Base-by-base conservation (phyloP, 2,797 vertebrate genomes). In the Silurus lanzhouensis region DNA sequence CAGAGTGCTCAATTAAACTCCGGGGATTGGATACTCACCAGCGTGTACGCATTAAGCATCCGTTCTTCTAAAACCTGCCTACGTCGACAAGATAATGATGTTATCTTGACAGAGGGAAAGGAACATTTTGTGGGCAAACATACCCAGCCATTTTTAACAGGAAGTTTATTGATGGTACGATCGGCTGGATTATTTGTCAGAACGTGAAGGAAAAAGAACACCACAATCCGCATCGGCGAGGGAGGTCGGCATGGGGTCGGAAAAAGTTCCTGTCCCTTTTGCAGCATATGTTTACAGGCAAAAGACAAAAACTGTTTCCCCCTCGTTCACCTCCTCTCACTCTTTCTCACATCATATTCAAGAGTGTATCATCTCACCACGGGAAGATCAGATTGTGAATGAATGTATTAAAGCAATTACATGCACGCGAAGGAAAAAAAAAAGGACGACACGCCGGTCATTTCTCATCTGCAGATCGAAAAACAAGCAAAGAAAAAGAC, bases 81-180 rank as follows among this genome's bases (percentile, higher is more conserved):
- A 38, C 22, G 68, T 86, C 75, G 75, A 81, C 3, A 64, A 84
- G 82, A 84, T 57, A 87, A 87, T 80, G 82, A 83, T 87, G 81
- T 72, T 58, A 84, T 80, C 83, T 64, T 64, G 71, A 78, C 74
- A 78, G 68, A 86, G 82, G 66, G 77, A 78, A 77, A 66, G 71
- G 80, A 85, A 85, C 38, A 46, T 87, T 71, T 15, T 44, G 7
- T 7, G 76, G 63, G 31, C 85, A 75, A 85, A 79, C 57, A 84
- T 84, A 75, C 48, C 72, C 79, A 58, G 48, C 19, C 44, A n/a
- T 82, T 85, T 85, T 86, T 82, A 6, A 74, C 64, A 67, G 81
- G 87, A 85, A 86, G 55, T 83, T 17, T 71, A 88, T 52, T 85
- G 84, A 88, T 78, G 78, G 86, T 83, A 87, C 86, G 89, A 89